These are phyloP conservation scores for Formica exsecta DNA, from an alignment of 1,140 invertebrate genomes.

Conservation along the genomic window DNA sequence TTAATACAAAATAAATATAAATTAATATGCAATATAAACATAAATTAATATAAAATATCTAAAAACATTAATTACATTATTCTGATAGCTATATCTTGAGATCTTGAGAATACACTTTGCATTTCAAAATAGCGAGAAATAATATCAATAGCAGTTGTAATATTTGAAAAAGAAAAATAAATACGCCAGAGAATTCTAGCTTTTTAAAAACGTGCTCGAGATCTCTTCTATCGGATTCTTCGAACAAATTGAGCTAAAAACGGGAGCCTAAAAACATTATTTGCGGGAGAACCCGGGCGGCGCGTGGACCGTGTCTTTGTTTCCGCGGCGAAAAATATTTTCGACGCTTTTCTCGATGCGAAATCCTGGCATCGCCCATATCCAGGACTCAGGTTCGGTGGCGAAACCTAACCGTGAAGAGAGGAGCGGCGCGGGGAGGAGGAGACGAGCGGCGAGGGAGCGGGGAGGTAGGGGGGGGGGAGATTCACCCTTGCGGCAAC, in stretches of 20 bases:
- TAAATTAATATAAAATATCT: neutral
- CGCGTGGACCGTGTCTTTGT: conserved; percentile 4
- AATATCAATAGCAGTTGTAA: neutral
- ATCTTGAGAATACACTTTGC: neutral
- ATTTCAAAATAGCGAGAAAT: neutral
- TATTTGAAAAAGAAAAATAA: neutral
- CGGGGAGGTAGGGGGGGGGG: neutral
- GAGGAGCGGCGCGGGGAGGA: conserved; percentile 26
- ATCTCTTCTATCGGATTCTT: neutral
- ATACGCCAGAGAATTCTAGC: neutral
- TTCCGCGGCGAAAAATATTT: conserved; percentile 44
- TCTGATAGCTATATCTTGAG: neutral
- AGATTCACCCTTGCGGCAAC: conserved; percentile 80
- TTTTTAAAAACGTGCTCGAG: neutral
- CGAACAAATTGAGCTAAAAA: neutral
- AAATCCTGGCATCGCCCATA: conserved; percentile 57
- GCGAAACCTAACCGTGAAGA: conserved; percentile 47
- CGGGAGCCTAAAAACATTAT: neutral
- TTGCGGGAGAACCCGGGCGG: neutral
- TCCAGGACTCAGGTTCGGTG: conserved; percentile 41
- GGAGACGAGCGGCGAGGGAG: neutral
- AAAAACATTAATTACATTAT: neutral
- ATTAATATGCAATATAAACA: neutral
- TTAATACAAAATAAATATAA: too few relatives aligned
- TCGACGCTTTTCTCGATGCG: conserved; percentile 28